These are phyloP conservation scores for Deilephila elpenor DNA, from an alignment of 2,888 invertebrate genomes.

Conservation along the genomic window DNA sequence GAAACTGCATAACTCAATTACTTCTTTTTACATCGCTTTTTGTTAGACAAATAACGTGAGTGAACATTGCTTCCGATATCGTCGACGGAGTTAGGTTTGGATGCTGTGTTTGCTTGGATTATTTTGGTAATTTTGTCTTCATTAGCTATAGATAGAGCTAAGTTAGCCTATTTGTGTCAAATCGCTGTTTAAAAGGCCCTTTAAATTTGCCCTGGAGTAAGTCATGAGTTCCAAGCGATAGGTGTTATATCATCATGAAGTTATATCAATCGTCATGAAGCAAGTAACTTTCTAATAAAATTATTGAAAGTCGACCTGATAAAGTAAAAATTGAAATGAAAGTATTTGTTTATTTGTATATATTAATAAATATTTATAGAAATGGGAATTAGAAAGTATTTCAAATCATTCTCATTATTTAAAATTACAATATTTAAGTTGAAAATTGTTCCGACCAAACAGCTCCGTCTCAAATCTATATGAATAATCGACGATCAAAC, in stretches of 20 bases:
- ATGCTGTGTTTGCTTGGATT: constrained; percentile 3
- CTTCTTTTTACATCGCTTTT: constrained; percentile 58
- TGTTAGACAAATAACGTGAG: constrained; percentile 60
- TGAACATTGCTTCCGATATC: constrained; percentile 46
- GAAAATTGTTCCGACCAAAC: background rate
- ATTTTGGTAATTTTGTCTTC: background rate
- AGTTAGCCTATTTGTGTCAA: background rate
- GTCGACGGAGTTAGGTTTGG: constrained; percentile 46
- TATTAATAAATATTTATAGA: too few relatives aligned
- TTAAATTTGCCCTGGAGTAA: too few relatives aligned
- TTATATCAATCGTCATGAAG: too few relatives aligned
- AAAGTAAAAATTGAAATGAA: too few relatives aligned
- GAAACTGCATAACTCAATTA: constrained; percentile 62
- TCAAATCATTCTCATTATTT: too few relatives aligned
- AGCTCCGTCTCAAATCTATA: constrained; percentile 36
- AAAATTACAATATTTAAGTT: background rate
- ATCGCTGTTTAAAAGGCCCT: too few relatives aligned
- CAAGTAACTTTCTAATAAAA: too few relatives aligned
- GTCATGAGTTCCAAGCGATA: too few relatives aligned
- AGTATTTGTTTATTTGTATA: too few relatives aligned
- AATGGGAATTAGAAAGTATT: too few relatives aligned
- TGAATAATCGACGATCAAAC: constrained; percentile 35
- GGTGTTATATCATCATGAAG: too few relatives aligned
- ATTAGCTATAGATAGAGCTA: background rate
- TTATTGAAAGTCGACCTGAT: too few relatives aligned